These are phyloP conservation scores for Ennomos erosarius DNA, from an alignment of 2,888 invertebrate genomes.

Conservation along the genomic window DNA sequence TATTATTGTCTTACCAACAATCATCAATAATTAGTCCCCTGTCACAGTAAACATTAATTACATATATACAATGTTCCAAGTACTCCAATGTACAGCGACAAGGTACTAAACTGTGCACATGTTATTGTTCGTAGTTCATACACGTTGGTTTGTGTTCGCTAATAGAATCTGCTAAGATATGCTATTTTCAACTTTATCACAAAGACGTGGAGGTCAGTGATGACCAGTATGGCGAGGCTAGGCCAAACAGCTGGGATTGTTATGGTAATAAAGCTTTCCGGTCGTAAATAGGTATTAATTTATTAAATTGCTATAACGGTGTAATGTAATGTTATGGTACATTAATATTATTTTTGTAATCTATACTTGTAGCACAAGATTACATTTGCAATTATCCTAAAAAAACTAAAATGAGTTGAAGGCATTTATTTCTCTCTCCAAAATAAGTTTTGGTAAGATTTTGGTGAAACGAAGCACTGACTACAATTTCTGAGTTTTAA, in stretches of 20 bases:
- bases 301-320: constrained; percentile 14
- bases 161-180: constrained; percentile 2
- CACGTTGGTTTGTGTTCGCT: constrained; percentile 1
- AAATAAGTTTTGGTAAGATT: too few relatives aligned
- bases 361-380: too few relatives aligned
- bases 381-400: too few relatives aligned
- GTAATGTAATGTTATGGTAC: constrained; percentile 3
- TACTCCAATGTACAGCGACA: constrained; percentile 1
- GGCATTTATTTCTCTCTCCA: too few relatives aligned
- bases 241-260: constrained; percentile 6
- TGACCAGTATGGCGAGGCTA: background rate
- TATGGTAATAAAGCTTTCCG: constrained; percentile 15
- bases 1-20: constrained; percentile 9
- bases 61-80: background rate
- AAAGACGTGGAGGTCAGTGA: constrained; percentile 7
- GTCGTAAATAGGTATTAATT: constrained; percentile 12
- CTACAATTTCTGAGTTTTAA: too few relatives aligned
- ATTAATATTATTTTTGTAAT: background rate
- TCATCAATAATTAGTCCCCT: background rate
- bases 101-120: background rate
- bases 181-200: constrained; percentile 1
- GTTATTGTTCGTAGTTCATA: constrained; percentile 6
- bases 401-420: too few relatives aligned
- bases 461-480: too few relatives aligned
- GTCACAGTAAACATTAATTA: background rate